Percentiles rank a stretch among this genome's conserved stretches.
These are phyloP conservation scores for Noctua pronuba DNA, from an alignment of 2,888 invertebrate species.

Conservation along the genomic window DNA sequence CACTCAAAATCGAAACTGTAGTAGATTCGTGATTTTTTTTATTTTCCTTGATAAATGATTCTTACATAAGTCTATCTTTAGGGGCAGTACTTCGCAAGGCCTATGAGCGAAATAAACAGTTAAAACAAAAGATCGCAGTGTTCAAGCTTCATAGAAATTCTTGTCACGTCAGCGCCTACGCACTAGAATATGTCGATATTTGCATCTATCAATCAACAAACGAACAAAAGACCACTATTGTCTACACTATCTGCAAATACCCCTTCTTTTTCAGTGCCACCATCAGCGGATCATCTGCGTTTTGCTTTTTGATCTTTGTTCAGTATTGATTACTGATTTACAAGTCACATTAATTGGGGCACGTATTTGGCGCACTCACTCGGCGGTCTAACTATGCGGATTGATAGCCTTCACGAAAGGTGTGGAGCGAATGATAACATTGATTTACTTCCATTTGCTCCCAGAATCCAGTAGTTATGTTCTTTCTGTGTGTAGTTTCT, in stretches of 20 bases:
- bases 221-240: background rate
- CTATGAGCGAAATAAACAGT: background rate
- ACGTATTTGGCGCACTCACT: conserved; percentile 58
- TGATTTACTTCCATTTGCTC: conserved; percentile 42
- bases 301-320: conserved; percentile 37
- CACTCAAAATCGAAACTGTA: background rate
- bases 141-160: conserved; percentile 8
- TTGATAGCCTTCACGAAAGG: conserved; percentile 51
- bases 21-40: background rate
- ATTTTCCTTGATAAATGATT: background rate
- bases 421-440: conserved; percentile 39
- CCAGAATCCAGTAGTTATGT: conserved; percentile 14
- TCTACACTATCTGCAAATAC: background rate
- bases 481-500: conserved; percentile 36
- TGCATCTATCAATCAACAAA: conserved; percentile 20
- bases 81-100: background rate
- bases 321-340: conserved; percentile 50
- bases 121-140: conserved; percentile 2
- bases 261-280: background rate
- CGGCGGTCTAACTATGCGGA: conserved; percentile 43
- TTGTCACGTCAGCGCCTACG: conserved; percentile 13
- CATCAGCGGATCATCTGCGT: conserved; percentile 15
- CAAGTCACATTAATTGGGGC: conserved; percentile 55
- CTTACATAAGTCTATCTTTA: background rate
- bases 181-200: conserved; percentile 15